phyloP scores from a whole-genome alignment of 2,888 invertebrate genomes.

The Ormyrus labotus region DNA sequence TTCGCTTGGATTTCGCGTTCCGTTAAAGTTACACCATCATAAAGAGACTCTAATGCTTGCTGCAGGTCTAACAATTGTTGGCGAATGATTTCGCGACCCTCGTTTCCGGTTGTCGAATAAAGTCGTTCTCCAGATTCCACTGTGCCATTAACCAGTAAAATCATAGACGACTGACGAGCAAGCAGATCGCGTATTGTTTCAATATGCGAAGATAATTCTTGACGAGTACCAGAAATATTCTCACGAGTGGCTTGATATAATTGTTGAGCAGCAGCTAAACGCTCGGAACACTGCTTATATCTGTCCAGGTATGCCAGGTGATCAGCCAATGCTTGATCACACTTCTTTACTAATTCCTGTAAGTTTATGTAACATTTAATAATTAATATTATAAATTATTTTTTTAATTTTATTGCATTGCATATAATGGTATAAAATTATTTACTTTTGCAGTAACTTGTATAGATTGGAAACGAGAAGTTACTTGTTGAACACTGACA shows the following conservation, averaged over 20 bases:
- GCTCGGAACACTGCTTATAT: constrained; percentile 89
- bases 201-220: constrained; percentile 83
- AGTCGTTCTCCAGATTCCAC: constrained; percentile 92
- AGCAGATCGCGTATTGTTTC: constrained; percentile 85
- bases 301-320: constrained; percentile 89
- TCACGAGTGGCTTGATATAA: constrained; percentile 84
- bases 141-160: constrained; percentile 87
- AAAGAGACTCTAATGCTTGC: constrained; percentile 87
- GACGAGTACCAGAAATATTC: constrained; percentile 79
- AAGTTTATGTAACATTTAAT: constrained; percentile 9
- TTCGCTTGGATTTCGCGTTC: constrained; percentile 90
- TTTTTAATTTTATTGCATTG: neutral
- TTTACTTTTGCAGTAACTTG: constrained; percentile 88
- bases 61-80: constrained; percentile 90
- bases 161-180: constrained; percentile 85
- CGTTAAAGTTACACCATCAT: constrained; percentile 86
- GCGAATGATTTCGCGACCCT: constrained; percentile 90
- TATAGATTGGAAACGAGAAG: constrained; percentile 92
- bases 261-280: constrained; percentile 86
- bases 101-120: constrained; percentile 89
- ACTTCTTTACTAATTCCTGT: constrained; percentile 91
- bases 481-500: constrained; percentile 91
- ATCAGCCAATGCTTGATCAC: constrained; percentile 90
- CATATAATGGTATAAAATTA: constrained; percentile 1
- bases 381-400: neutral